Percentiles rank a stretch among this genome's conserved stretches.
phyloP scores from a whole-genome alignment of 1,140 invertebrate species.

The Drosophila rufa region DNA sequence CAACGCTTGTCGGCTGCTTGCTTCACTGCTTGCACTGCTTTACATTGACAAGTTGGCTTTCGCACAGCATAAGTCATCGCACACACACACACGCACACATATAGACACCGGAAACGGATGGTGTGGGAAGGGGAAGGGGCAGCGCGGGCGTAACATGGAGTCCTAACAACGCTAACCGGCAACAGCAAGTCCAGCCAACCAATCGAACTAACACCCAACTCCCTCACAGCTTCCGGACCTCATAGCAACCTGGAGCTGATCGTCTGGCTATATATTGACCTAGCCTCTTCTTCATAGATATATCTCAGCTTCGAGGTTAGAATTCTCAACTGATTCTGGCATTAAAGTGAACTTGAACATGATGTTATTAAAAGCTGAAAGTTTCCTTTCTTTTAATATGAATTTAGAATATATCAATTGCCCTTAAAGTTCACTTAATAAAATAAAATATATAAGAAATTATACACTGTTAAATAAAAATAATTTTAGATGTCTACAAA shows the following conservation, averaged over 20 bases:
- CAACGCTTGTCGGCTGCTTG: constrained; percentile 78
- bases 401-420: too few species aligned
- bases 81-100: constrained; percentile 12
- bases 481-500: not conserved
- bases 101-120: constrained; percentile 14
- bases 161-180: constrained; percentile 53
- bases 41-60: constrained; percentile 81
- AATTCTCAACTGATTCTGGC: not conserved
- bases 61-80: constrained; percentile 50
- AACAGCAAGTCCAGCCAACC: constrained; percentile 41
- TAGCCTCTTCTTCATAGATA: too few species aligned
- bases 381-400: too few species aligned
- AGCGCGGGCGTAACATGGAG: not conserved
- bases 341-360: not conserved
- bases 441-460: not conserved
- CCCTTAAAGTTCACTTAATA: too few species aligned
- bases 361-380: too few species aligned
- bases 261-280: constrained; percentile 4
- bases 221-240: constrained; percentile 11
- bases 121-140: not conserved
- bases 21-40: constrained; percentile 51
- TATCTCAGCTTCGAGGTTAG: too few species aligned
- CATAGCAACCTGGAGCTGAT: constrained; percentile 24
- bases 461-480: not conserved
- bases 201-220: constrained; percentile 36